Evolutionary conservation across 2,797 vertebrate genomes (phyloP).

Genomic region (Sebastiscus tertius): DNA sequence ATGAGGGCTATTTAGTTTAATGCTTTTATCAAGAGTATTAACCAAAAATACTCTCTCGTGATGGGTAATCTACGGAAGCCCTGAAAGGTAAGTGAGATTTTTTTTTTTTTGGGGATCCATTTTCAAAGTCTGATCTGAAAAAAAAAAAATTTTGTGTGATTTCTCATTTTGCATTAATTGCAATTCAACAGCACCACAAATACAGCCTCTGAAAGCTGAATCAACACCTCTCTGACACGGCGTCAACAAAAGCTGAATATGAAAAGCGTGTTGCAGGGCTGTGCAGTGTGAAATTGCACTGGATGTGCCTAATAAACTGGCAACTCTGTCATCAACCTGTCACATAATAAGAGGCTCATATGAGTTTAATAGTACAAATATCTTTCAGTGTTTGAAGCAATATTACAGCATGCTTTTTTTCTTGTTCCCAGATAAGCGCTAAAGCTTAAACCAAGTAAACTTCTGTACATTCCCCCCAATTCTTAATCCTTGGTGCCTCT

Average conservation of each 20-base stretch:
- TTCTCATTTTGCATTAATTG: not conserved
- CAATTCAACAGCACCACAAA: not conserved
- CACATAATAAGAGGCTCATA: not conserved
- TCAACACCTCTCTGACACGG: not conserved
- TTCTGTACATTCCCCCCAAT: not conserved
- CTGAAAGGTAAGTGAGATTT: too few species aligned
- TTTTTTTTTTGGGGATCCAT: too few species aligned
- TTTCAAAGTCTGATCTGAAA: too few species aligned
- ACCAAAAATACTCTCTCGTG: not conserved
- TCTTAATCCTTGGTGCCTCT: conserved; percentile 9
- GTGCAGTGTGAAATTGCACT: not conserved
- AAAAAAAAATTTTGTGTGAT: not conserved
- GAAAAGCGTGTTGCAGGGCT: not conserved
- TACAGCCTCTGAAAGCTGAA: not conserved
- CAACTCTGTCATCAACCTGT: not conserved
- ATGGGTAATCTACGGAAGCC: not conserved
- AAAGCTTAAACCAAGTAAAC: conserved; percentile 6
- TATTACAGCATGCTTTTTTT: not conserved
- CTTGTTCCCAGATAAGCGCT: not conserved
- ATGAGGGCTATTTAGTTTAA: not conserved
- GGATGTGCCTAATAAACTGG: conserved; percentile 5
- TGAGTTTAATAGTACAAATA: not conserved
- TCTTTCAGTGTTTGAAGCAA: not conserved
- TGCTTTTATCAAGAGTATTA: conserved; percentile 9
- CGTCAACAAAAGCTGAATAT: conserved; percentile 8